Base-by-base conservation (phyloP, 2,113 vertebrate genomes). In the Myotis brandtii region DNA sequence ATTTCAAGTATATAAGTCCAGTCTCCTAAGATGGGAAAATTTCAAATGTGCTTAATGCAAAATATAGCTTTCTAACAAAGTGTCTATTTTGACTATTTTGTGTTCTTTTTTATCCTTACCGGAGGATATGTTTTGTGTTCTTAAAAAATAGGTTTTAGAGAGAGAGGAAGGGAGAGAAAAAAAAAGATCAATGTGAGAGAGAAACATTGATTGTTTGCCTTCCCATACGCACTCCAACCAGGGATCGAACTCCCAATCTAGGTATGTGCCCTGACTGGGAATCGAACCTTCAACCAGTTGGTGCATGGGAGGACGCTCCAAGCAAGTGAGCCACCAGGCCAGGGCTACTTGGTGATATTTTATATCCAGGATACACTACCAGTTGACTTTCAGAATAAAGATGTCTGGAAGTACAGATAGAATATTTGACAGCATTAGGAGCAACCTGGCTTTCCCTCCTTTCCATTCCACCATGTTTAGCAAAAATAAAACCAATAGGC, bases 31-130 rank as follows among this genome's bases (percentile, higher is more conserved):
- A 97, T 32, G 69, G 3, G 52, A 0, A 6, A 20, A 75, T 93
- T 97, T 96, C 86, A 97, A 95, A 92, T 93, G 69, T 52, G 43
- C 88, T 97, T 96, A 95, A 95, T 92, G 91, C 79, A 98, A 97
- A 70, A 66, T 67, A 83, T 1, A 96, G 73, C 91, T 97, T 98
- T 97, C 96, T 30, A 89, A 81, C 70, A 85, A 86, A 76, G 46
- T 80, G 87, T 96, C 70, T 96, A 82, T 87, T 89, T 83, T 94
- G 40, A 92, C 84, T 96, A 95, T n/a, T 0, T 37, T 96, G 96
- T 96, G 88, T 56, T 80, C 3, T 70, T 90, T 88, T 64, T 43
- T 13, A 12, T 46, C 21, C 18, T 62, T 27, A 62, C 10, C 23
- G 4, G 59, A 90, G 84, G 93, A 81, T 96, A 96, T 70, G 87